Evolutionary conservation across 2,113 vertebrate genomes (phyloP).

Genomic region (Oxyruncus cristatus): DNA sequence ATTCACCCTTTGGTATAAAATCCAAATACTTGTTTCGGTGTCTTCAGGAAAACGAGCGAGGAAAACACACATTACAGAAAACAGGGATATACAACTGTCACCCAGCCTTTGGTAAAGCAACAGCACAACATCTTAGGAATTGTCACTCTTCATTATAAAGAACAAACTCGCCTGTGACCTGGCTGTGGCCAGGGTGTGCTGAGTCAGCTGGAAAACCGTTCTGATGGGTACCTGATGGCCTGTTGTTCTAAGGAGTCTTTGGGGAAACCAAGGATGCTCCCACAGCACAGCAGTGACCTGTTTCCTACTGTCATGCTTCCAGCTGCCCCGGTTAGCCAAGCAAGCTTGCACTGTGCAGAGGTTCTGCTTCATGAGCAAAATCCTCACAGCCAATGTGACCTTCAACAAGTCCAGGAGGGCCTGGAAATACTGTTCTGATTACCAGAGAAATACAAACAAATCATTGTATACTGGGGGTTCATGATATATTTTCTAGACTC

Average conservation of each 20-base stretch:
- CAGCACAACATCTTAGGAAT: fast-evolving
- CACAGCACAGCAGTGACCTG: neutral
- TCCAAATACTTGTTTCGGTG: neutral
- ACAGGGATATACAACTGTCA: neutral
- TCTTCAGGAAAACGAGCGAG: neutral
- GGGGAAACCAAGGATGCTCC: neutral
- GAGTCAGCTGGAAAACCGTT: neutral
- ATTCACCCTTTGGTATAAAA: neutral
- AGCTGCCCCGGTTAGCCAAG: neutral
- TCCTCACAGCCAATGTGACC: neutral
- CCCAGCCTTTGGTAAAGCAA: neutral
- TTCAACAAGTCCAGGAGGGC: neutral
- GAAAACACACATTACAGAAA: neutral
- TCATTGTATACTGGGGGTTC: neutral
- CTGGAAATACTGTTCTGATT: neutral
- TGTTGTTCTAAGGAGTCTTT: neutral
- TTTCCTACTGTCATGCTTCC: neutral
- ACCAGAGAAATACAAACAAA: neutral
- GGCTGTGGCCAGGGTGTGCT: neutral
- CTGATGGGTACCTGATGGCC: neutral
- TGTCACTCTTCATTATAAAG: neutral
- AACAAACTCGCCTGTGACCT: neutral
- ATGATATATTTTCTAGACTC: fast-evolving
- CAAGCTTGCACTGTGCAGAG: neutral
- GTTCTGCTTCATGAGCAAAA: neutral